These are phyloP conservation scores for Nematolebias whitei DNA, from an alignment of 2,113 vertebrate species.

Conservation along the genomic window DNA sequence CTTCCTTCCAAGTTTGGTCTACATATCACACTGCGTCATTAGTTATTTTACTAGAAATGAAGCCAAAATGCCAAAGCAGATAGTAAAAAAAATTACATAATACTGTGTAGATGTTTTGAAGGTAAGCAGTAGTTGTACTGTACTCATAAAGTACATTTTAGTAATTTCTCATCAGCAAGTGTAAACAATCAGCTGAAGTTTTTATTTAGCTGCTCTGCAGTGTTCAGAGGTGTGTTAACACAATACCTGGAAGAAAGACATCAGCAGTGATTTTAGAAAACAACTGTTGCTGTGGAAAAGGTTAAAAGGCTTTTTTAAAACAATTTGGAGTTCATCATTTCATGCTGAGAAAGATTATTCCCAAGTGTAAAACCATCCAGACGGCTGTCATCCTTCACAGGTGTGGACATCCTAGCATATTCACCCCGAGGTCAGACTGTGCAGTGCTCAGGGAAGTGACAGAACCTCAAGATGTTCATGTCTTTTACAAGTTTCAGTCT, in stretches of 20 bases:
- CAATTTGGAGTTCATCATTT: too few relatives aligned
- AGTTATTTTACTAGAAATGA: not conserved
- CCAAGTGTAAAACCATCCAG: too few relatives aligned
- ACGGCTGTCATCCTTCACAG: too few relatives aligned
- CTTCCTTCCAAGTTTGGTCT: too few relatives aligned
- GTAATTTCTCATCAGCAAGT: not conserved
- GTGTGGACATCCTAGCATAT: too few relatives aligned
- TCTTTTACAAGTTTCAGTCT: too few relatives aligned
- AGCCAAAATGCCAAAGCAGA: not conserved
- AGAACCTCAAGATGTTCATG: too few relatives aligned
- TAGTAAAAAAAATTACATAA: too few relatives aligned
- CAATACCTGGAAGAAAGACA: not conserved
- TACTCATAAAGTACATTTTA: not conserved
- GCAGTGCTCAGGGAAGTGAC: too few relatives aligned
- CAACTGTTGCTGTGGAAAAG: not conserved
- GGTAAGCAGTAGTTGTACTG: not conserved
- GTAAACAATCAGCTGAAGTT: not conserved
- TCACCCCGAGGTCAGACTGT: too few relatives aligned
- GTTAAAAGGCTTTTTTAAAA: not conserved
- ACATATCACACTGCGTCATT: too few relatives aligned
- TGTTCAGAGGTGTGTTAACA: not conserved
- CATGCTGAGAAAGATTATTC: too few relatives aligned
- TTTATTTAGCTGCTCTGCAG: not conserved
- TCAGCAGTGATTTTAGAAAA: not conserved
- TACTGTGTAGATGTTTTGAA: not conserved